Evolutionary conservation across 2,888 invertebrate genomes (phyloP).

Genomic region (Mythimna albipuncta): DNA sequence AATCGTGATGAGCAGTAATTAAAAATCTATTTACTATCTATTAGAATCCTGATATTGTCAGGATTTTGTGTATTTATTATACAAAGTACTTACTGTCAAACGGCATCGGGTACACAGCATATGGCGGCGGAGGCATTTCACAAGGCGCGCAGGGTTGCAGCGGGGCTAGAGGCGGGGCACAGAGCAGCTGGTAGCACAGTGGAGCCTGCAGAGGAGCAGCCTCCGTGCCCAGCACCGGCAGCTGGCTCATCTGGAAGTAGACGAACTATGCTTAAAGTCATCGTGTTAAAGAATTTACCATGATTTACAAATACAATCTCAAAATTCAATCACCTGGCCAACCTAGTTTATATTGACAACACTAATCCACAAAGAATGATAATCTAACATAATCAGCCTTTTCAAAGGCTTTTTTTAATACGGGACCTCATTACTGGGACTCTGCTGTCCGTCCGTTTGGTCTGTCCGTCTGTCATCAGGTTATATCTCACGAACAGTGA

Average conservation of each 20-base stretch:
- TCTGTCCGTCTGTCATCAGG: too few relatives aligned
- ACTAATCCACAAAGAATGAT: too few relatives aligned
- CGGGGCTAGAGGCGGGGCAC: slow-evolving; percentile 83
- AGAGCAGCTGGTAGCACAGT: slow-evolving; percentile 86
- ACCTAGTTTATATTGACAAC: too few relatives aligned
- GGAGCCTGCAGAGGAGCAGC: slow-evolving; percentile 84
- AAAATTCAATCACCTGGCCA: not conserved
- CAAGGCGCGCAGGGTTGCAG: slow-evolving; percentile 84
- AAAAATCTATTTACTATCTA: too few relatives aligned
- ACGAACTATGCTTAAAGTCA: slow-evolving; percentile 42
- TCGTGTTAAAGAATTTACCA: slow-evolving; percentile 40
- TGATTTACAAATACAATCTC: not conserved
- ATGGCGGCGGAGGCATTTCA: slow-evolving; percentile 85
- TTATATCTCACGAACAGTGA: too few relatives aligned
- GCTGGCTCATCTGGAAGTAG: slow-evolving; percentile 83
- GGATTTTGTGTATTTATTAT: not conserved
- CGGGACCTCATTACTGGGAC: too few relatives aligned
- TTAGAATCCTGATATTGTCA: too few relatives aligned
- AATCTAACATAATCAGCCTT: too few relatives aligned
- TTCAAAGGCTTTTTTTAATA: too few relatives aligned
- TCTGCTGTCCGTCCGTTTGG: too few relatives aligned
- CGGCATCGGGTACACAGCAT: slow-evolving; percentile 84
- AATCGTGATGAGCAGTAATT: too few relatives aligned
- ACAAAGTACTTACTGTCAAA: slow-evolving; percentile 82
- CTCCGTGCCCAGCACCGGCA: slow-evolving; percentile 83